Percentiles rank a stretch among this genome's conserved stretches.
Conservation (phyloP, 2,113 vertebrate species). For the Centropus unirufus region DNA sequence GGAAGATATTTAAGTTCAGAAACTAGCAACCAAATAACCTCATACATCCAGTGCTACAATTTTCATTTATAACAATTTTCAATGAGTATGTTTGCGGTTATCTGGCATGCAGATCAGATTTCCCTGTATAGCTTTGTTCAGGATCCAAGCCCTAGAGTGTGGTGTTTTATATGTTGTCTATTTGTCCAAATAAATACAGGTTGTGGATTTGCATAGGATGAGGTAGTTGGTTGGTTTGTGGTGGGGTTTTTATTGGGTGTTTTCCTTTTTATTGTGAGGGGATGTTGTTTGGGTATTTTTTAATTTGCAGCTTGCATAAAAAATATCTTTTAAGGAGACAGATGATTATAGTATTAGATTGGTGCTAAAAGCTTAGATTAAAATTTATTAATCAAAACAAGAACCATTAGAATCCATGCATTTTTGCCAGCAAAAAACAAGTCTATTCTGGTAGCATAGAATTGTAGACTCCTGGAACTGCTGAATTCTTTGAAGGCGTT, state of each 20-base stretch:
- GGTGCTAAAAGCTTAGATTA: too few species aligned
- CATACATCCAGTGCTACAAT: neutral
- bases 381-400: too few species aligned
- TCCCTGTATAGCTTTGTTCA: neutral
- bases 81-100: neutral
- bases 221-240: neutral
- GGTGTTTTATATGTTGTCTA: neutral
- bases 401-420: too few species aligned
- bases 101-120: neutral
- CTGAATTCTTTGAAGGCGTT: too few species aligned
- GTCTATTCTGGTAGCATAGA: too few species aligned
- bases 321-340: neutral
- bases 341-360: neutral
- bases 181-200: neutral
- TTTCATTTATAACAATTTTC: slow-evolving; percentile 10
- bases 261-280: neutral
- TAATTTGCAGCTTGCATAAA: neutral
- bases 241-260: neutral
- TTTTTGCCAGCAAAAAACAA: too few species aligned
- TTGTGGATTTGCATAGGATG: neutral
- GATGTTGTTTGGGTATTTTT: neutral
- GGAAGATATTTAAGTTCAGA: neutral
- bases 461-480: too few species aligned
- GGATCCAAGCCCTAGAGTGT: neutral
- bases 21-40: slow-evolving; percentile 1